phyloP scores from a whole-genome alignment of 2,113 vertebrate species.

The Podarcis cretensis region DNA sequence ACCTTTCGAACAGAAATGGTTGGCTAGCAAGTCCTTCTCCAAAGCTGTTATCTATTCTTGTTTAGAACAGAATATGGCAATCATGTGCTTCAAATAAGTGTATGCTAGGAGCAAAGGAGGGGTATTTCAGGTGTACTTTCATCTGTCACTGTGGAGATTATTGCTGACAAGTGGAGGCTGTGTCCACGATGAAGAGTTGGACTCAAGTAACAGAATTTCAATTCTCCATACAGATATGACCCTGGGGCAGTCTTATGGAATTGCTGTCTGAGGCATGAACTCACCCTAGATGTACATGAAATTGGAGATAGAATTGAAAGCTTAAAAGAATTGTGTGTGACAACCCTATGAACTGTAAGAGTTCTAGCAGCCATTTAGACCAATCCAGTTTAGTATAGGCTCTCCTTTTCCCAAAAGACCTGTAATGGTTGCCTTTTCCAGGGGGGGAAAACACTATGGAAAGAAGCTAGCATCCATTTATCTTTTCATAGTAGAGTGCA shows the following conservation, averaged over 20 bases:
- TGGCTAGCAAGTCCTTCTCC: neutral
- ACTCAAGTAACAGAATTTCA: neutral
- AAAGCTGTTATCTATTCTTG: too few relatives aligned
- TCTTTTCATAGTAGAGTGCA: neutral
- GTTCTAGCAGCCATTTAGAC: neutral
- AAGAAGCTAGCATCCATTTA: neutral
- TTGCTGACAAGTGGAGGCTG: neutral
- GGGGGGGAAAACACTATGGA: neutral
- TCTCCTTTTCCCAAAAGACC: neutral
- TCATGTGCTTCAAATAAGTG: neutral
- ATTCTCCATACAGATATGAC: neutral
- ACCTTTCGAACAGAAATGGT: neutral
- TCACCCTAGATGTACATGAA: neutral
- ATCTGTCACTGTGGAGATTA: neutral
- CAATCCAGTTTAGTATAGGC: neutral
- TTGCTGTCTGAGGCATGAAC: neutral
- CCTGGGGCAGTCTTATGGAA: neutral
- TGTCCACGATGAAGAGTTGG: neutral
- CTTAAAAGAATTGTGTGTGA: neutral
- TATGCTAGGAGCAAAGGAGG: neutral
- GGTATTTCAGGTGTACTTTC: neutral
- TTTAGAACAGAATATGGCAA: neutral
- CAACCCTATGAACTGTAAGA: neutral
- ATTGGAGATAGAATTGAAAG: neutral
- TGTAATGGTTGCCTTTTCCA: neutral